Base-by-base conservation (phyloP, 2,888 invertebrate genomes). In the Piscicola geometra region DNA sequence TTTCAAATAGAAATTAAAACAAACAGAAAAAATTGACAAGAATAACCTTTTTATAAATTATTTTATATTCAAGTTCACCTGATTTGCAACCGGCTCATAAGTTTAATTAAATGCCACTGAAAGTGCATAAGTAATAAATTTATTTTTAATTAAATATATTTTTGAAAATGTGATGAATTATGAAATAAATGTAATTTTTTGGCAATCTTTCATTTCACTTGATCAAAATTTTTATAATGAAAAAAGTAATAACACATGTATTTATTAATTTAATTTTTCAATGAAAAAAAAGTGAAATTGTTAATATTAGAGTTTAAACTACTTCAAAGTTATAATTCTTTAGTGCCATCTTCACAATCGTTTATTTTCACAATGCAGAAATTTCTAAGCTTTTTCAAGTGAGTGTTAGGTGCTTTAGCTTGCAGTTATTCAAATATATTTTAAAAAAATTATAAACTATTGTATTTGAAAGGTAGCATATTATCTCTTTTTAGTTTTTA, bases 21-120 rank as follows among this genome's bases (percentile, higher is more conserved):
- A 56, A 56, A 5, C 60, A 56, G n/a, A 56, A 18, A 25, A 56
- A 25, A 25, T 56, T 56, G 9, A 3, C 60, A 18, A 25, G 9
- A 18, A 21, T 25, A 56, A 56, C 25, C 60, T 56, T 21, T 56
- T 56, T 3, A 5, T 5, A 56, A 25, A 56, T 56, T 47, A 47
- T 15, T 21, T 25, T 56, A 56, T 56, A n/a, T 56, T 15, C n/a
- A 56, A 56, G 50, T 47, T 56, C 60, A 56, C 3, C 60, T 21
- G 60, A 56, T 18, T 47, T 56, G 60, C 60, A 56, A 56, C 60
- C 60, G 60, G 60, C 60, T 56, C 50, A n/a, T n/a, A 41, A 41
- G 41, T 56, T 56, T 56, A 56, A 56, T 56, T 56, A 56, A 25
- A 25, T 56, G 60, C n/a, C 3, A 25, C 60, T 9, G 41, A 56